Base-by-base conservation (phyloP, 2,888 invertebrate genomes). In the Petrophora chlorosata region DNA sequence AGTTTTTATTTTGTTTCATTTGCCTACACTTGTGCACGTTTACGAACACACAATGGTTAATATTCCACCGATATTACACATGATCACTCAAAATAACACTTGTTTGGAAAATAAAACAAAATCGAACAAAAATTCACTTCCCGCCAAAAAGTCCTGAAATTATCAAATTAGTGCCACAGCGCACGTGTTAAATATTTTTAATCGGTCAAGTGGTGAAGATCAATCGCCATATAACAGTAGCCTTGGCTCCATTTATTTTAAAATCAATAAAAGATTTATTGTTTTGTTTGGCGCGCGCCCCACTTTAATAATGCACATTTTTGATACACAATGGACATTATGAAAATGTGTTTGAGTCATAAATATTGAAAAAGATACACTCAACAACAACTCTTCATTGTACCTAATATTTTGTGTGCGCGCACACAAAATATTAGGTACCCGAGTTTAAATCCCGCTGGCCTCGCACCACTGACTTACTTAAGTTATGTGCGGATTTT, bases 211-310 rank as follows among this genome's bases (percentile, higher is more conserved):
- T 56, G 59, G 51, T 15, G 38, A 39, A 39, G 42, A 25, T 25
- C 23, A 17, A 3, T 40, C 40, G 14, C 35, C 39, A 41, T 48
- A 47, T 40, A 33, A 43, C 15, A 34, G 23, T 32, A 50, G 41
- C 58, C 57, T 60, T 53, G 57, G 45, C 30, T 45, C 32, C n/a
- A 35, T 52, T 53, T 25, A 19, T 46, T 46, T 52, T 33, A 39
- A 53, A 56, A 56, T 45, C 49, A 43, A 57, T 56, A 52, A 56
- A 56, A 43, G 38, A 54, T 61, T 58, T 56, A 61, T 61, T 45
- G 49, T 52, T 54, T 38, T 50, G 53, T 57, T 58, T 58, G 30
- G 39, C 46, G 30, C 42, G 42, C 26, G 45, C 23, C 49, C 43
- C 17, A 44, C n/a, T 33, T 50, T 25, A n/a, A 3, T 38, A 40